phyloP scores from a whole-genome alignment of 2,113 vertebrate species.

The Nothobranchius kuhntae region DNA sequence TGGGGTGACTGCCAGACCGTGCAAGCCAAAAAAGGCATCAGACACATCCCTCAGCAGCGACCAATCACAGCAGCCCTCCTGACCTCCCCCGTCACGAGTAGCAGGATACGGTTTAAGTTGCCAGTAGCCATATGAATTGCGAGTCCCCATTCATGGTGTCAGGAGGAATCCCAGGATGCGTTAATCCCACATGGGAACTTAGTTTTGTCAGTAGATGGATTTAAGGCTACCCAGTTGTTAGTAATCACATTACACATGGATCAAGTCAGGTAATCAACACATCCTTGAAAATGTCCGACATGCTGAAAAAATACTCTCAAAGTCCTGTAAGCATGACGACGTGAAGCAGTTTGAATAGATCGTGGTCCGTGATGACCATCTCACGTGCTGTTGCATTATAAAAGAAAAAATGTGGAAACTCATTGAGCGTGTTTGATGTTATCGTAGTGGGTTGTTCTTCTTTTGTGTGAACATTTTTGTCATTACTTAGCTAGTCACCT shows the following conservation, averaged over 20 bases:
- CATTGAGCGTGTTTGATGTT: no score
- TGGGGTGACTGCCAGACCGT: not conserved
- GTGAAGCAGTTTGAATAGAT: not conserved
- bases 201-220: no score
- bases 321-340: not conserved
- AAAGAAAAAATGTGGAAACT: no score
- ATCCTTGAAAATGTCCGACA: not conserved
- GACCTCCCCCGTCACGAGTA: not conserved
- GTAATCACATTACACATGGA: not conserved
- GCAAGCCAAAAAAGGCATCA: not conserved
- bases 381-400: not conserved
- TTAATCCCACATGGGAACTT: no score
- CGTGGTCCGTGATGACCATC: not conserved
- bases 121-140: constrained; percentile 4
- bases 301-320: not conserved
- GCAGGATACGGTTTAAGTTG: not conserved
- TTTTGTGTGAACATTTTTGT: no score
- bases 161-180: not conserved
- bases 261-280: not conserved
- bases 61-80: not conserved
- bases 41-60: constrained; percentile 4
- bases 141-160: constrained; percentile 5
- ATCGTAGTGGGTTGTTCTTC: no score
- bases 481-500: no score
- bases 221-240: not conserved